Evolutionary conservation across 53 echinoderm and acorn worm genomes (phyloP), one percentile per base, ranked within the genome.

Genomic region (Henricia sp.): DNA sequence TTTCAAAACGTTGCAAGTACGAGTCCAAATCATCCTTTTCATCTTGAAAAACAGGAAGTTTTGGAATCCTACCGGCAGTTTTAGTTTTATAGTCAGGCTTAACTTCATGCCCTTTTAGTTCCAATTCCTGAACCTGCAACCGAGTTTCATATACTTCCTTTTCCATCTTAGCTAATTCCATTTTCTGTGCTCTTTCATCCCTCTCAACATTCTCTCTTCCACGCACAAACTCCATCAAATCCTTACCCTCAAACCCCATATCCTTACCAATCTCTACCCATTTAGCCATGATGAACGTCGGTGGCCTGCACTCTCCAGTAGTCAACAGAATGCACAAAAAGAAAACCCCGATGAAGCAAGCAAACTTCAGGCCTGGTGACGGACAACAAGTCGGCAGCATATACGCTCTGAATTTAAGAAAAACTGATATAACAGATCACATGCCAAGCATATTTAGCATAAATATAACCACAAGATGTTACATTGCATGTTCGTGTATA

Each of bases 11-110:
- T 51, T 48, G 35, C 2, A 82, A 34, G 36, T 80, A 82, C n/a
- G 68, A 38, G 37, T 82, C 83, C 50, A 67, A 52, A n/a, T 82
- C 50, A 56, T 82, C 83, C 37, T 82, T 82, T 5, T 25, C 68
- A 50, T 82, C 83, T 25, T 28, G 35, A 52, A 67, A 67, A 50
- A 8, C 25, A 35, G 83, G n/a, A n/a, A n/a, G n/a, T n/a, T n/a
- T n/a, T n/a, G n/a, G n/a, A n/a, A n/a, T n/a, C n/a, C n/a, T n/a
- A n/a, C n/a, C n/a, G n/a, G 52, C 6, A 82, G 42, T 67, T 82
- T 82, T 1, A 38, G 68, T 25, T 19, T 65, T 19, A 19, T 65
- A 21, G 37, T 37, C 37, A 4, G 60, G 37, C 17, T 65, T 65
- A 2, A 35, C 65, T 14, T 35, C 65, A 9, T 65, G 20, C 37